phyloP scores from a whole-genome alignment of 2,888 invertebrate species.

The Luffia ferchaultella region DNA sequence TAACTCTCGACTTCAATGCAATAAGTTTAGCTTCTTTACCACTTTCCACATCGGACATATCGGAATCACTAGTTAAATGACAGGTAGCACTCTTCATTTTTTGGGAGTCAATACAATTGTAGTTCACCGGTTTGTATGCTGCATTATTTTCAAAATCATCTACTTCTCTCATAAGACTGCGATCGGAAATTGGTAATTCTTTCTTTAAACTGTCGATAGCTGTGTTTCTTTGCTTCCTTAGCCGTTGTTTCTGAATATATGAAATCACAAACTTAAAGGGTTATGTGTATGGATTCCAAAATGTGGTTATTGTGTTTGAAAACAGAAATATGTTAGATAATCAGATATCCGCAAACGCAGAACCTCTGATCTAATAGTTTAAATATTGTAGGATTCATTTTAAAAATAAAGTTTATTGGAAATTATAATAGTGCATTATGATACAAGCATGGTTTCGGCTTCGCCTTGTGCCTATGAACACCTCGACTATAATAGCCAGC shows the following conservation, averaged over 20 bases:
- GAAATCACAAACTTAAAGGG: too few species aligned
- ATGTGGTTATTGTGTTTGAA: too few species aligned
- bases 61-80: conserved; percentile 71
- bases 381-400: too few species aligned
- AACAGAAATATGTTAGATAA: too few species aligned
- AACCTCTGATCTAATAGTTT: too few species aligned
- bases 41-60: conserved; percentile 70
- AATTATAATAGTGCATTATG: too few species aligned
- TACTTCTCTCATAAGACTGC: conserved; percentile 47
- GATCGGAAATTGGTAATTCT: conserved; percentile 51
- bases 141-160: conserved; percentile 44
- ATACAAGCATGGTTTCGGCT: too few species aligned
- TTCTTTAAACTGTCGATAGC: conserved; percentile 53
- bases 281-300: too few species aligned
- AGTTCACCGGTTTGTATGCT: conserved; percentile 44
- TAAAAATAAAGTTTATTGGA: too few species aligned
- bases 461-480: too few species aligned
- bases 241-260: conserved; percentile 44
- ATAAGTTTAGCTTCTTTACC: conserved; percentile 54
- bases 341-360: too few species aligned
- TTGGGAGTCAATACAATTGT: conserved; percentile 38
- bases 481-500: too few species aligned
- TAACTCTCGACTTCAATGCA: conserved; percentile 66
- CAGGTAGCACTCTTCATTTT: conserved; percentile 29
- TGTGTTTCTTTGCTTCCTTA: conserved; percentile 53